Percentiles rank a stretch among this genome's conserved stretches.
These are phyloP conservation scores for Octomys mimax DNA, from an alignment of 2,797 vertebrate species.

Conservation along the genomic window DNA sequence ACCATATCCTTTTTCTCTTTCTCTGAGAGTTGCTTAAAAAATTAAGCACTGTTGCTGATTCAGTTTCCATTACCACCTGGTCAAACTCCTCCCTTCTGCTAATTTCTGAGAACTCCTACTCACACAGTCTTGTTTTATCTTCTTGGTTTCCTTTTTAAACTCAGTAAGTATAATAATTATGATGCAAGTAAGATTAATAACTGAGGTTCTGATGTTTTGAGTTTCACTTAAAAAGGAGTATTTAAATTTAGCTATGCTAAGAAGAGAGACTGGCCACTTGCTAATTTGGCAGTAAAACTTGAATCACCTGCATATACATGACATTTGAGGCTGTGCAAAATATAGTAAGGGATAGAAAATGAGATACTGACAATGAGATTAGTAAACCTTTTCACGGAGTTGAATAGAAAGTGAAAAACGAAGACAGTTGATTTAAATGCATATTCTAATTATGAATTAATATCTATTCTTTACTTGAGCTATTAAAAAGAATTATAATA, in stretches of 20 bases:
- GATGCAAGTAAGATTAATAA: neutral
- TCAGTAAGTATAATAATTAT: neutral
- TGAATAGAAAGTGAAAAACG: constrained; percentile 25
- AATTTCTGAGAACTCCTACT: neutral
- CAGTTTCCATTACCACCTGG: neutral
- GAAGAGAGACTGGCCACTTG: neutral
- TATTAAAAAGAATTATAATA: constrained; percentile 1
- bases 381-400: neutral
- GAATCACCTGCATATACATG: neutral
- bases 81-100: neutral
- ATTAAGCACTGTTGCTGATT: neutral
- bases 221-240: neutral
- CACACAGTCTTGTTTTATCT: neutral
- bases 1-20: neutral
- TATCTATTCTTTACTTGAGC: neutral
- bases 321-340: neutral
- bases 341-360: neutral
- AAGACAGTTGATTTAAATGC: neutral
- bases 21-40: neutral
- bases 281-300: neutral
- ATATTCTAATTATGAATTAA: constrained; percentile 15
- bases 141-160: constrained; percentile 26
- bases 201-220: neutral
- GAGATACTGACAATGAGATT: neutral
- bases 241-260: neutral